phyloP scores from a whole-genome alignment of 2,797 vertebrate species.

The Eospalax fontanierii region DNA sequence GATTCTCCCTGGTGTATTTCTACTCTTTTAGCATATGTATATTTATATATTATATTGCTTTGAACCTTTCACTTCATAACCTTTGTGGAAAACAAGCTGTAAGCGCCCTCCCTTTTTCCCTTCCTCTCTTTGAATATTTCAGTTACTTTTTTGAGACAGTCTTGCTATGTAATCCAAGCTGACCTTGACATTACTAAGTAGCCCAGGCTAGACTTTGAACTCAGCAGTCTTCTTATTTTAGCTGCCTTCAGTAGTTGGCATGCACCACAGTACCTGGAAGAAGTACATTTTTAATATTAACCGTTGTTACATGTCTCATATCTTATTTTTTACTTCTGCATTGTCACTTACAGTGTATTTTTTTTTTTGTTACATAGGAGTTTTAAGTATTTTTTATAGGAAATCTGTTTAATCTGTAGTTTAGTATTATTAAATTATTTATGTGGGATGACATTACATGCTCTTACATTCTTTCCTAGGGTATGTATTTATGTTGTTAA shows the following conservation, averaged over 20 bases:
- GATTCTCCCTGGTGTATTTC: too few relatives aligned
- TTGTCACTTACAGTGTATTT: neutral
- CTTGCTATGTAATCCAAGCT: neutral
- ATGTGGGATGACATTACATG: neutral
- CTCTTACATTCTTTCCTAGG: neutral
- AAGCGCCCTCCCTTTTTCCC: neutral
- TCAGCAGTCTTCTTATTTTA: neutral
- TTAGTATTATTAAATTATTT: constrained; percentile 3
- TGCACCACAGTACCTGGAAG: neutral
- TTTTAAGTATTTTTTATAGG: neutral
- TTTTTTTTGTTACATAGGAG: neutral
- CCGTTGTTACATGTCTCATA: neutral
- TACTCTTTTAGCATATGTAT: too few relatives aligned
- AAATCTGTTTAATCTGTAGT: neutral
- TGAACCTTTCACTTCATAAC: too few relatives aligned
- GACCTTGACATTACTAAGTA: neutral
- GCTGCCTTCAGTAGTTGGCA: neutral
- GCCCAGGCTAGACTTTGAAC: neutral
- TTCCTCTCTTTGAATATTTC: neutral
- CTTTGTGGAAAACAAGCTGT: too few relatives aligned
- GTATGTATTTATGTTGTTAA: neutral
- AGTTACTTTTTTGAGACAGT: neutral
- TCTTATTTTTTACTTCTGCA: neutral
- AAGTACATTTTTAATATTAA: neutral
- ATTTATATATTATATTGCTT: too few relatives aligned